Base-by-base conservation (phyloP, 2,888 invertebrate species). In the Troilus luridus region DNA sequence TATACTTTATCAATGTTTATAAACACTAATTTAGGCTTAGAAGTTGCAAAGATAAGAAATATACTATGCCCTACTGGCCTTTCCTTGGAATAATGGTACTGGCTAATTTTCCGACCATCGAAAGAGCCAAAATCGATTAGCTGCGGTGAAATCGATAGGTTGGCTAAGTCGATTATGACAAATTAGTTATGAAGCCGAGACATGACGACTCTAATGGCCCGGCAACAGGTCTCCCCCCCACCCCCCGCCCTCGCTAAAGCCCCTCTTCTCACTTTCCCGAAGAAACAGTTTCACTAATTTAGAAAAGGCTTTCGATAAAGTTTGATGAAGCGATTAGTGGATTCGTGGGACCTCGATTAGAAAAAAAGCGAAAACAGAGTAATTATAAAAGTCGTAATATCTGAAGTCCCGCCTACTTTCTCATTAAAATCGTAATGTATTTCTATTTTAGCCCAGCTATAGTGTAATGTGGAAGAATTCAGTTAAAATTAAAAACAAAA, bases 131-230 rank as follows among this genome's bases (percentile, higher is more conserved):
- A 41, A 27, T 77, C 27, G 5, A 41, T 77, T 77, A 41, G 72
- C 27, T 41, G 41, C 24, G 24, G 72, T 77, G 72, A 77, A 77
- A 77, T 77, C 72, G 72, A 77, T 77, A 41, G 17, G 17, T 27
- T 67, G 72, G 27, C 72, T 77, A 77, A 77, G 41, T 77, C 72
- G 72, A 77, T 77, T 77, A 77, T 77, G 72, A 77, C 72, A 77
- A 77, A 77, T 77, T 77, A 41, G 72, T 41, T 77, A 19, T 77
- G 72, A 77, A 77, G 41, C 19, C 24, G n/a, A 64, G 64, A 9
- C 24, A 64, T 64, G 10, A 64, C n/a, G n/a, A 24, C 24, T 24
- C 24, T 62, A 62, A 62, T 67, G 12, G 2, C 11, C 27, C 72
- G 27, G 27, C 72, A 27, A 77, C 72, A 41, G 41, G 72, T 77